Conservation (phyloP, 2,888 invertebrate genomes). For the Plagodis pulveraria region DNA sequence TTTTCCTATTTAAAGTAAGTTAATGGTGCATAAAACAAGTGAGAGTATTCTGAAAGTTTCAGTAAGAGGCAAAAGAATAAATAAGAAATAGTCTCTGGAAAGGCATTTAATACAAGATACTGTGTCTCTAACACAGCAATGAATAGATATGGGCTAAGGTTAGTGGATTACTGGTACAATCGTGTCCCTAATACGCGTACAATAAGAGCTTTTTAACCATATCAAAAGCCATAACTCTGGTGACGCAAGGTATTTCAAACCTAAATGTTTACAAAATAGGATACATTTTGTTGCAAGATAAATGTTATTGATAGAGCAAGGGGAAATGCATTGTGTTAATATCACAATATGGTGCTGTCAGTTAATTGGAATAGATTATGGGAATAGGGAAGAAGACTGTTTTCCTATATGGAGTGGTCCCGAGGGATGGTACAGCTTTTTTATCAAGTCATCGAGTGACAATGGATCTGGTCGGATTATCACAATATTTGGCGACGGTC, state of each 20-base stretch:
- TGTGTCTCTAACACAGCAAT: constrained; percentile 4
- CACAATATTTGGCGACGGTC: constrained; percentile 80
- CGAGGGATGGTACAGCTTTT: constrained; percentile 72
- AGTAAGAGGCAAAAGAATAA: too few relatives aligned
- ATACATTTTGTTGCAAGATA: constrained; percentile 36
- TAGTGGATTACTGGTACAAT: constrained; percentile 50
- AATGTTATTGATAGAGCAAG: constrained; percentile 45
- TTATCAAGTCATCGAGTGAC: constrained; percentile 82
- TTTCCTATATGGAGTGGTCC: constrained; percentile 64
- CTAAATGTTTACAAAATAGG: constrained; percentile 26
- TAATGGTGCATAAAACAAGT: too few relatives aligned
- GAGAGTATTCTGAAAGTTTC: too few relatives aligned
- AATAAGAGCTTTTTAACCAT: constrained; percentile 64
- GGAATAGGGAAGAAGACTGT: constrained; percentile 76
- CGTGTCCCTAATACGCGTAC: constrained; percentile 61
- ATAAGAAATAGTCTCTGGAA: too few relatives aligned
- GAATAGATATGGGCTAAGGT: constrained; percentile 36
- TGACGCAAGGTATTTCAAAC: constrained; percentile 30
- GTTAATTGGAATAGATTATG: constrained; percentile 86
- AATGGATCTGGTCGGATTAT: constrained; percentile 74
- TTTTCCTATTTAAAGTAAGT: too few relatives aligned
- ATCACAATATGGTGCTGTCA: constrained; percentile 84
- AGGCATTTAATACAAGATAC: too few relatives aligned
- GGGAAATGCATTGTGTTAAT: constrained; percentile 80
- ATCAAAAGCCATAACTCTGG: constrained; percentile 49